Percentiles rank a stretch among this genome's conserved stretches.
Evolutionary conservation across 2,113 vertebrate genomes (phyloP).

Genomic region (Mormyrus iriodes): DNA sequence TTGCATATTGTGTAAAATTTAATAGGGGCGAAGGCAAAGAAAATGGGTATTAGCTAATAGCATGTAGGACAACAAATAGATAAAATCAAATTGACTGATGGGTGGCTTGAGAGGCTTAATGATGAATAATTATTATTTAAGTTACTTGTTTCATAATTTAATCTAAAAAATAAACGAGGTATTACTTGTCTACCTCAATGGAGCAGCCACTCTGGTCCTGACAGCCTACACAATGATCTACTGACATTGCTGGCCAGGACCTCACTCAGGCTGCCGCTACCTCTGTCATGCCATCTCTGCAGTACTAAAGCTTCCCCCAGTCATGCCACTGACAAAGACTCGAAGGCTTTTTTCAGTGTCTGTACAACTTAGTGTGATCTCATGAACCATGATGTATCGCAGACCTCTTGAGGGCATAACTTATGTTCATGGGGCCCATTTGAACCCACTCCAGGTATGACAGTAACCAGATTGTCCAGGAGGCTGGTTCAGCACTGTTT

Average conservation of each 20-base stretch:
- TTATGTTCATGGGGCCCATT: background rate
- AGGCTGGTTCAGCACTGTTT: background rate
- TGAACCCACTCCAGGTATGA: background rate
- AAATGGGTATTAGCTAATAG: background rate
- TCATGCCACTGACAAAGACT: background rate
- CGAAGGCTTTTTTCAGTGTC: background rate
- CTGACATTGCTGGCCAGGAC: background rate
- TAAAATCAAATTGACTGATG: background rate
- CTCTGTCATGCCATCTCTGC: background rate
- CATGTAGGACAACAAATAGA: background rate
- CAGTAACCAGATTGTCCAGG: background rate
- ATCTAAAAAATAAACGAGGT: background rate
- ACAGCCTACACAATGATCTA: no score
- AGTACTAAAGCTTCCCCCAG: background rate
- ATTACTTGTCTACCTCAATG: background rate
- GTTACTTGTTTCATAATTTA: background rate
- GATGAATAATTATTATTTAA: background rate
- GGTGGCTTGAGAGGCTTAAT: background rate
- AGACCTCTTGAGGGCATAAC: background rate
- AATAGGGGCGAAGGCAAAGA: background rate
- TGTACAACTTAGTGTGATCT: background rate
- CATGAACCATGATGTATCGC: background rate
- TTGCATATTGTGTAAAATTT: background rate
- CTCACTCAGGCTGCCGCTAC: background rate
- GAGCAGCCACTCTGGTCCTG: no score